Percentiles rank a stretch among this genome's conserved stretches.
Conservation (phyloP, 2,113 vertebrate species). For the Lophius piscatorius region DNA sequence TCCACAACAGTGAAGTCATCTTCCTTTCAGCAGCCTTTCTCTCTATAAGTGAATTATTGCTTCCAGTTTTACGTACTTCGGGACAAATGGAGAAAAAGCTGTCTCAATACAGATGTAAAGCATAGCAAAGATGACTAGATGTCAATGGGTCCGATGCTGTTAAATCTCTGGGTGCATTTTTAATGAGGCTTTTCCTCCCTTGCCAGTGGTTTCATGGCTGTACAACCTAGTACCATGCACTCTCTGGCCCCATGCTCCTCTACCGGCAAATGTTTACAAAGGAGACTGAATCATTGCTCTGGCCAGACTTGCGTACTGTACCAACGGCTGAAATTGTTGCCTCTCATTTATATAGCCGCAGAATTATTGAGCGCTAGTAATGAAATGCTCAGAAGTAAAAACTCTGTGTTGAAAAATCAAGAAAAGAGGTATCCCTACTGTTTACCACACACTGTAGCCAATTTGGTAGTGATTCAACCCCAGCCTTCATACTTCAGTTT, state of each 20-base stretch:
- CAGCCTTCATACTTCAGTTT: background rate
- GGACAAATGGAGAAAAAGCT: slow-evolving; percentile 29
- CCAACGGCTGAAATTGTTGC: slow-evolving; percentile 22
- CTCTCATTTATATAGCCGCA: slow-evolving; percentile 26
- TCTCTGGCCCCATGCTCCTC: slow-evolving; percentile 40
- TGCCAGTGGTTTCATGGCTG: slow-evolving; percentile 51
- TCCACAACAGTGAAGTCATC: slow-evolving; percentile 43
- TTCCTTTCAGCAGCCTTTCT: slow-evolving; percentile 21
- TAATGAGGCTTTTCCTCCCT: slow-evolving; percentile 62
- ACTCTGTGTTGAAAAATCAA: background rate
- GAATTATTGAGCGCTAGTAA: slow-evolving; percentile 23
- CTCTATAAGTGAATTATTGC: slow-evolving; percentile 28
- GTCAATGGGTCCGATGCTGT: slow-evolving; percentile 40
- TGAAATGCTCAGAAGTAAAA: slow-evolving; percentile 21
- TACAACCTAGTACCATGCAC: slow-evolving; percentile 76
- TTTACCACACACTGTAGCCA: background rate
- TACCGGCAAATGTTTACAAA: slow-evolving; percentile 65
- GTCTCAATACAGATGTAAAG: slow-evolving; percentile 23
- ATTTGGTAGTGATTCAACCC: background rate
- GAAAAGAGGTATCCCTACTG: background rate
- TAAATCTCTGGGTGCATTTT: slow-evolving; percentile 55
- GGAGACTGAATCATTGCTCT: slow-evolving; percentile 46
- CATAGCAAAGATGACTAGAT: slow-evolving; percentile 31
- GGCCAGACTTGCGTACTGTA: slow-evolving; percentile 17
- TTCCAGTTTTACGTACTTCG: slow-evolving; percentile 33